Evolutionary conservation across 2,888 invertebrate genomes (phyloP).

Genomic region (Aspidapion aeneum): DNA sequence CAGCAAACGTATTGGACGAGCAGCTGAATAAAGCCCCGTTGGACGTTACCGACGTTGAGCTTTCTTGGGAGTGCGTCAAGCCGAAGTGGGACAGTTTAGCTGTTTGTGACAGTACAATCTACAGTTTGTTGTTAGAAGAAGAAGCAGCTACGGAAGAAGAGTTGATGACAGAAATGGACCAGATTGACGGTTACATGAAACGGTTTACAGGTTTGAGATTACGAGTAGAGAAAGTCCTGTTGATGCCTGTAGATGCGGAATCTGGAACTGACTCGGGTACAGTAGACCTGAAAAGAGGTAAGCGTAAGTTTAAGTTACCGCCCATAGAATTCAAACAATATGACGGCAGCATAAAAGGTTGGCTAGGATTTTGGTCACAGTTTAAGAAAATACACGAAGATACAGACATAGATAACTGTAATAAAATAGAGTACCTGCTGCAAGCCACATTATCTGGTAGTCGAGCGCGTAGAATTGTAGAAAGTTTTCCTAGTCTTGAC

Average conservation of each 20-base stretch:
- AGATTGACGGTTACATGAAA: background rate
- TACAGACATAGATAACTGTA: constrained; percentile 18
- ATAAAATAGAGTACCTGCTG: constrained; percentile 29
- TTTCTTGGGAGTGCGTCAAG: constrained; percentile 2
- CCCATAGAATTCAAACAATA: constrained; percentile 25
- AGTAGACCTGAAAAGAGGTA: background rate
- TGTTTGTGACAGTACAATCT: background rate
- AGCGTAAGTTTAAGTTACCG: constrained; percentile 23
- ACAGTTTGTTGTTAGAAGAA: background rate
- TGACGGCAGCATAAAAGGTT: constrained; percentile 26
- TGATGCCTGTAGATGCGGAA: background rate
- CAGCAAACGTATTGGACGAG: constrained; percentile 6
- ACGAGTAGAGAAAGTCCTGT: constrained; percentile 19
- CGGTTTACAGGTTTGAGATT: background rate
- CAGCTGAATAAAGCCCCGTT: constrained; percentile 3
- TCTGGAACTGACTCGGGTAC: no score
- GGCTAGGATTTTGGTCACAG: constrained; percentile 30
- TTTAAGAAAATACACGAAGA: constrained; percentile 30
- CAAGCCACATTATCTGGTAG: constrained; percentile 23
- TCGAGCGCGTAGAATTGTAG: constrained; percentile 12
- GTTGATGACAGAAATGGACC: background rate
- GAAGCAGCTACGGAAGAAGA: no score
- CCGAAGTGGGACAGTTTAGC: background rate
- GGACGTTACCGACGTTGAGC: background rate
- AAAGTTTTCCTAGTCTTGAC: constrained; percentile 23